Evolutionary conservation across 35 echinoderm and acorn worm genomes (phyloP), one percentile per base, ranked within the genome.

Genomic region (Apostichopus parvimensis): DNA sequence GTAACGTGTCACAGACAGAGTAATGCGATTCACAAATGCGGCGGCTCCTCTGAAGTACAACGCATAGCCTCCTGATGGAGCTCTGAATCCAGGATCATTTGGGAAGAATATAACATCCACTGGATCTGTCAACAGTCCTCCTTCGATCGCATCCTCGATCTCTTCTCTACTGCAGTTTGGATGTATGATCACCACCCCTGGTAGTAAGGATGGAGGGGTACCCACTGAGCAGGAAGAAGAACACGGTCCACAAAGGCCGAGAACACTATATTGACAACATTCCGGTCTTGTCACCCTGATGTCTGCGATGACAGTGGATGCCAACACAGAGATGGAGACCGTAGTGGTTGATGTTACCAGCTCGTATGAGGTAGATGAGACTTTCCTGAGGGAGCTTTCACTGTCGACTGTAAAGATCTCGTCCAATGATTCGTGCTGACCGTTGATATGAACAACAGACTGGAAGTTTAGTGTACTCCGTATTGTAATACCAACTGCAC

Each of bases 241-340:
- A 70, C 93, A 94, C 10, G 90, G 90, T 12, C 93, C 93, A 80
- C 93, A 94, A 15, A 94, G 54, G 8, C 93, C 93, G 9, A 76
- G 82, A 54, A 20, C 14, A 5, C 62, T 53, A 54, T 61, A 20
- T 5, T 17, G 20, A 87, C 88, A 84, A 65, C 93, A 94, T 6
- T 75, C 84, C 0, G 6, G 1, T 62, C n/a, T 59, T 81, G 82
- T 25, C 34, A 94, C 78, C 64, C 73, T 84, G n/a, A 92, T 57
- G 72, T 94, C 93, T 8, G 84, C 82, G 12, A 94, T 94, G 3
- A 94, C 57, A 18, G 72, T 57, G 34, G 25, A 88, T 23, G 9
- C 87, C 21, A 90, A 77, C 15, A 90, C 88, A 20, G 88, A 90
- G 22, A 90, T 17, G 17, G 56, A 76, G 6, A 78, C 53, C 4